These are phyloP conservation scores for Junonia oenone DNA, from an alignment of 2,888 invertebrate species.

Conservation along the genomic window DNA sequence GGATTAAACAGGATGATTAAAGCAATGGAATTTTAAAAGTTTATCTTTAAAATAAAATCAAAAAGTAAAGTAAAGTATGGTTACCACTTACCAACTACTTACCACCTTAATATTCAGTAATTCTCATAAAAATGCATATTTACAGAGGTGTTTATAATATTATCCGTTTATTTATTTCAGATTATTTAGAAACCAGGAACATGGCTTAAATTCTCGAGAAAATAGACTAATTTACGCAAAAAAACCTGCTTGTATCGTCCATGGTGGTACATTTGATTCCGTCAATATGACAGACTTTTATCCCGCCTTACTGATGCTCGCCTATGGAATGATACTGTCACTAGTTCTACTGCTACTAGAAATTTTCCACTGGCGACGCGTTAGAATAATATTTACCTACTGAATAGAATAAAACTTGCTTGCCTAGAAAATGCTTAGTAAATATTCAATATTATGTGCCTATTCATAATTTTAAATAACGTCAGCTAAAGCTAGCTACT, in stretches of 20 bases:
- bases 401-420: background rate
- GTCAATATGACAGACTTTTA: constrained; percentile 81
- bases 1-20: too few species aligned
- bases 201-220: constrained; percentile 79
- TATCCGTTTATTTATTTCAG: too few species aligned
- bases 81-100: too few species aligned
- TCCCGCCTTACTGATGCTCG: constrained; percentile 64
- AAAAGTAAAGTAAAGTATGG: too few species aligned
- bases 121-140: too few species aligned
- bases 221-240: constrained; percentile 75
- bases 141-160: too few species aligned
- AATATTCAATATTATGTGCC: background rate
- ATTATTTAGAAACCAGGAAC: constrained; percentile 76
- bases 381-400: background rate
- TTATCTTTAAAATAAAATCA: too few species aligned
- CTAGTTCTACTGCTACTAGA: constrained; percentile 49
- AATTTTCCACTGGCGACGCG: constrained; percentile 34
- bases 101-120: too few species aligned
- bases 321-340: constrained; percentile 57
- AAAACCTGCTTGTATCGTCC: constrained; percentile 79
- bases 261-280: constrained; percentile 78
- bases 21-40: too few species aligned
- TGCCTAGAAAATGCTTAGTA: background rate
- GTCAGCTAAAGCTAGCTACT: too few species aligned
- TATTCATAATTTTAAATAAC: too few species aligned